phyloP scores from a whole-genome alignment of 2,113 vertebrate species.

The Pygoscelis antarcticus region DNA sequence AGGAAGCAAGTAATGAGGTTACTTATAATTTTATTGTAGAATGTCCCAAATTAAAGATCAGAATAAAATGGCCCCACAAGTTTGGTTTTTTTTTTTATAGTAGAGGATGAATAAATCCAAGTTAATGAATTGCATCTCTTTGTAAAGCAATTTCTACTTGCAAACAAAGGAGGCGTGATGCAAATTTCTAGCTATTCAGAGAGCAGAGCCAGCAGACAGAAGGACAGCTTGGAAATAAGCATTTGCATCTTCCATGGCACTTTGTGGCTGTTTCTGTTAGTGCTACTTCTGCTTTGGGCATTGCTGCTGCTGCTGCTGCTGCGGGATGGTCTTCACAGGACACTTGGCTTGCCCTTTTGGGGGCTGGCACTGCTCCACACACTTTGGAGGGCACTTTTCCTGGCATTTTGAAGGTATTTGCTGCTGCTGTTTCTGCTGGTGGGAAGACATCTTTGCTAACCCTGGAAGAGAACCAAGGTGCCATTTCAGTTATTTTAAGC shows the following conservation, averaged over 20 bases:
- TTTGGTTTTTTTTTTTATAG: not conserved
- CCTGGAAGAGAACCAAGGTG: not conserved
- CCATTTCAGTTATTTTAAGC: not conserved
- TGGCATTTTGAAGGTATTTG: conserved; percentile 36
- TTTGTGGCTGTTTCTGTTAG: rapidly evolving
- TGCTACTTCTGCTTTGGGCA: conserved; percentile 35
- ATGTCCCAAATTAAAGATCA: not conserved
- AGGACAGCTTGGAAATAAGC: not conserved
- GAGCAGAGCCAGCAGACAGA: not conserved
- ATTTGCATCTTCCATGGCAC: not conserved
- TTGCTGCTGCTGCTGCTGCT: conserved; percentile 28
- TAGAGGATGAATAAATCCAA: not conserved
- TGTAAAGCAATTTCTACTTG: not conserved
- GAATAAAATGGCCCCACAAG: rapidly evolving
- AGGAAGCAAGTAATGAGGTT: not conserved
- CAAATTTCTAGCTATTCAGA: not conserved
- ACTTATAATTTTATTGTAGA: not conserved
- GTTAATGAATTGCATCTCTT: not conserved
- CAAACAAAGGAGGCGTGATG: not conserved
- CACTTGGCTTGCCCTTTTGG: not conserved
- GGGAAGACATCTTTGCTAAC: conserved; percentile 20
- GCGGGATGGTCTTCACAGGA: not conserved
- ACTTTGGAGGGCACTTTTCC: not conserved
- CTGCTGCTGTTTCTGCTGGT: conserved; percentile 58
- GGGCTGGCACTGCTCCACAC: not conserved